Evolutionary conservation across 1,140 invertebrate genomes (phyloP).

Genomic region (Apocrypta bakeri): DNA sequence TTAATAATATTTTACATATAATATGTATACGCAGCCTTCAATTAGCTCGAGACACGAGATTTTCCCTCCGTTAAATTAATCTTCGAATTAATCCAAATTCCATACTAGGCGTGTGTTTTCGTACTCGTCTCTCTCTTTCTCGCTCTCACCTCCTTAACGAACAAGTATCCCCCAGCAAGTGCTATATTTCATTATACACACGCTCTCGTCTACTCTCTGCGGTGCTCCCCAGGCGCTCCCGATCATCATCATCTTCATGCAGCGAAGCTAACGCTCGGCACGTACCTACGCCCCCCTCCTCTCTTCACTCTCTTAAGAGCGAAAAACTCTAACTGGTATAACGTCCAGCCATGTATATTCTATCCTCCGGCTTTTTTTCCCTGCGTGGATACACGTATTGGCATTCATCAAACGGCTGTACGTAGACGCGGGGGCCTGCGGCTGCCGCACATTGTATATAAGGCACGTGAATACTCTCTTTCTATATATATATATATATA

Average conservation of each 20-base stretch:
- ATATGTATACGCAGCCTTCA: no score
- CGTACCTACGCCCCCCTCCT: neutral
- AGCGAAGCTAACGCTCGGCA: neutral
- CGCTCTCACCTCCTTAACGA: slow-evolving; percentile 12
- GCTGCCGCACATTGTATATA: neutral
- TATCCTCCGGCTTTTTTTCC: slow-evolving; percentile 12
- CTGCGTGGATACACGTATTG: neutral
- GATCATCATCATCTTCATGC: slow-evolving; percentile 4
- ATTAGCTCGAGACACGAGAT: no score
- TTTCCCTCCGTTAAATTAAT: neutral
- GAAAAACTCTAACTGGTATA: neutral
- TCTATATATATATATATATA: slow-evolving; percentile 63
- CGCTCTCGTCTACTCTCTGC: neutral
- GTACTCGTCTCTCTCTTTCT: neutral
- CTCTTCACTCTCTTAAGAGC: neutral
- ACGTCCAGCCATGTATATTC: neutral
- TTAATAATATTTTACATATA: no score
- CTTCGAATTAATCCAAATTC: slow-evolving; percentile 20
- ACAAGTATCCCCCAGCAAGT: slow-evolving; percentile 14
- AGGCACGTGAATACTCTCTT: neutral
- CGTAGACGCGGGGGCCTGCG: neutral
- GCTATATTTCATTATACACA: slow-evolving; percentile 31
- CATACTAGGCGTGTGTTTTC: neutral
- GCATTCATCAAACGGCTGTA: neutral
- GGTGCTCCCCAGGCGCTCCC: slow-evolving; percentile 20